A percentile compares a stretch with the other conserved stretches of the same genome.
phyloP scores from a whole-genome alignment of 2,888 invertebrate genomes.

The Athripsodes cinereus region DNA sequence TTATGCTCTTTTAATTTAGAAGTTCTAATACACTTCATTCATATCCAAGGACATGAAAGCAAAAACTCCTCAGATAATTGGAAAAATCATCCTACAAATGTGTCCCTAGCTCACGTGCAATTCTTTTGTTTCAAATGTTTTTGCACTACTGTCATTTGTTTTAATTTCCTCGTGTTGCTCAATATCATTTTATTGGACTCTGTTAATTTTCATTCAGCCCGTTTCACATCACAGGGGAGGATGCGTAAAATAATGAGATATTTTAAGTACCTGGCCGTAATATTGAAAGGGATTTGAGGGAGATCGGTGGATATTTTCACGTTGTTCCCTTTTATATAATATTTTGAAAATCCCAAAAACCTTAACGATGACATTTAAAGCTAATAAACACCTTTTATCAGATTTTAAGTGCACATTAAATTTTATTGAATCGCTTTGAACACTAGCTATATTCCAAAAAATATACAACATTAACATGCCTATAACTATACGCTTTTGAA shows the following conservation, averaged over 20 bases:
- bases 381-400: conserved; percentile 2
- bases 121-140: too few relatives aligned
- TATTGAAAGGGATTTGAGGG: neutral
- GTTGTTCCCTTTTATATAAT: neutral
- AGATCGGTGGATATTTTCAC: neutral
- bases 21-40: too few relatives aligned
- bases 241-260: neutral
- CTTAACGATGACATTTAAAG: conserved; percentile 1
- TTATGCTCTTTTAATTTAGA: too few relatives aligned
- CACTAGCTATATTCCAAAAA: neutral
- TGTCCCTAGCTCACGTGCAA: too few relatives aligned
- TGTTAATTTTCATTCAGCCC: neutral
- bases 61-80: too few relatives aligned
- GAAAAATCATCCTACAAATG: too few relatives aligned
- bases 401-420: neutral
- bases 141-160: too few relatives aligned
- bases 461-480: neutral
- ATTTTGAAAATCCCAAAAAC: conserved; percentile 2
- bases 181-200: too few relatives aligned
- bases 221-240: neutral
- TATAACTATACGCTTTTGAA: too few relatives aligned
- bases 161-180: too few relatives aligned
- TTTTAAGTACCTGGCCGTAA: neutral
- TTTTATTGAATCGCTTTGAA: neutral
- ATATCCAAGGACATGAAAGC: too few relatives aligned